phyloP scores from a whole-genome alignment of 2,113 vertebrate species.

The Aspidoscelis tigris region DNA sequence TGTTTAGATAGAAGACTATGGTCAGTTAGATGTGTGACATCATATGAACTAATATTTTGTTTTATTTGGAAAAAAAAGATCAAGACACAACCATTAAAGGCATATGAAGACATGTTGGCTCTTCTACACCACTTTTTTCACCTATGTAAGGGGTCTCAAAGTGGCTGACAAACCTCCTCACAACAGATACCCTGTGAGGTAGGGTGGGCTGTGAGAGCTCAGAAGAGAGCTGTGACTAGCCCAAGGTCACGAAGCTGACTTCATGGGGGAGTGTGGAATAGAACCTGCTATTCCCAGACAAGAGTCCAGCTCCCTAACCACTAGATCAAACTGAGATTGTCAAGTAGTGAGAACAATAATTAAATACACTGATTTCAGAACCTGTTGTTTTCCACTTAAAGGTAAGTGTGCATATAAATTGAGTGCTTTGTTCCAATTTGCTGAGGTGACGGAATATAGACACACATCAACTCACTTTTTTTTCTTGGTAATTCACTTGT shows the following conservation, averaged over 20 bases:
- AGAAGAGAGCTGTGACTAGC: too few species aligned
- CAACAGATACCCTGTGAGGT: too few species aligned
- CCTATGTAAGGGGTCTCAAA: too few species aligned
- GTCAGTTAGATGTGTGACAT: neutral
- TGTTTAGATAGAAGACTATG: neutral
- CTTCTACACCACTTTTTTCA: too few species aligned
- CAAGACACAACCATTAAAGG: neutral
- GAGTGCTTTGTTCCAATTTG: neutral
- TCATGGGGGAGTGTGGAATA: too few species aligned
- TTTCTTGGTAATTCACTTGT: neutral
- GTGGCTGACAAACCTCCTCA: too few species aligned
- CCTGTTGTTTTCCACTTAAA: neutral
- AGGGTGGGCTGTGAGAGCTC: too few species aligned
- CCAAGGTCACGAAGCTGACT: too few species aligned
- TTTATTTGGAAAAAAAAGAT: neutral
- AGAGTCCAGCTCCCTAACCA: too few species aligned
- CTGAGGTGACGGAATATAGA: neutral
- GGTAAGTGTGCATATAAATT: neutral
- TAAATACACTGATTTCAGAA: neutral
- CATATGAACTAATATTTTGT: too few species aligned
- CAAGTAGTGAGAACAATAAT: neutral
- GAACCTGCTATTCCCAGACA: too few species aligned
- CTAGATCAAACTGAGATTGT: neutral
- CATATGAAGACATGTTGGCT: neutral
- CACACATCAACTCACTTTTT: neutral